Conservation (phyloP, 2,797 vertebrate species). For the Okamejei kenojei region DNA sequence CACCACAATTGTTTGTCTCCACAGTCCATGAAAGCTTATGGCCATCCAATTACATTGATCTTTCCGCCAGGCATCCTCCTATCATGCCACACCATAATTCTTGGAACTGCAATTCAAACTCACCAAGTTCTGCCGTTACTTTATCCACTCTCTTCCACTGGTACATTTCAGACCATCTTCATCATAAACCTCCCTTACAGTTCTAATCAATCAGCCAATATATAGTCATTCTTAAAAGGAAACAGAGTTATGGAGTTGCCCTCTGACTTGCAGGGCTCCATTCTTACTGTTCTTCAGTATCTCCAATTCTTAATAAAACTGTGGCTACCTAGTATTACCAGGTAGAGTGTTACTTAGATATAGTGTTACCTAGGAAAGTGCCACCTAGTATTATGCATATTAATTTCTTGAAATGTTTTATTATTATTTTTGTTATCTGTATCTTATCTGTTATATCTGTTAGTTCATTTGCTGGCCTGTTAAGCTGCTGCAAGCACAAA, state of each 20-base stretch:
- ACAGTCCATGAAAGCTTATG: neutral
- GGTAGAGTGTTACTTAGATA: no score
- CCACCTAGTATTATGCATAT: no score
- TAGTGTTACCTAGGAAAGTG: no score
- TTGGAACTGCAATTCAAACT: neutral
- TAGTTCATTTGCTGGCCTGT: no score
- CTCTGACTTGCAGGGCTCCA: neutral
- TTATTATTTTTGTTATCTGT: no score
- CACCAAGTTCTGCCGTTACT: neutral
- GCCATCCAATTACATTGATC: neutral
- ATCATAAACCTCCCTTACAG: neutral
- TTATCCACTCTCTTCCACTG: neutral
- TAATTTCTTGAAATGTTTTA: no score
- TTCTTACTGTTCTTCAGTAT: neutral
- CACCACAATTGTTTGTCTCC: neutral
- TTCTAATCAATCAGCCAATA: neutral
- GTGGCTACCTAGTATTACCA: neutral
- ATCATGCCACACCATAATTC: neutral
- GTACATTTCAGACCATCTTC: neutral
- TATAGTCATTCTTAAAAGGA: neutral
- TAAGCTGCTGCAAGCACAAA: no score
- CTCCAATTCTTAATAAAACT: neutral
- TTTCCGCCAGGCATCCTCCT: neutral
- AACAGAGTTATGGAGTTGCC: neutral
- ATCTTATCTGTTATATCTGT: no score